Conservation (phyloP, 2,797 vertebrate species). For the Erpetoichthys calabaricus region DNA sequence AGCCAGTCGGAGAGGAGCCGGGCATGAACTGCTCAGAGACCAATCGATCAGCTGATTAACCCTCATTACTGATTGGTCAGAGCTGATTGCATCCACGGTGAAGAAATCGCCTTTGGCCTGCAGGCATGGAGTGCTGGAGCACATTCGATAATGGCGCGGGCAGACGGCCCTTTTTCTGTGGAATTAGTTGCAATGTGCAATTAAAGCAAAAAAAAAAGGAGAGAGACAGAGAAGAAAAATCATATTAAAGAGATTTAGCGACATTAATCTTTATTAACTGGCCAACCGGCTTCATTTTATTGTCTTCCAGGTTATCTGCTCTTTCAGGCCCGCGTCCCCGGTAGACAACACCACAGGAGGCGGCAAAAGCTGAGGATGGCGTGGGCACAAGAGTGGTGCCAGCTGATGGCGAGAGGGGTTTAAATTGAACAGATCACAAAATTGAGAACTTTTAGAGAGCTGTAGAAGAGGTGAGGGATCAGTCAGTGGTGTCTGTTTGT, state of each 20-base stretch:
- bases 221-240: conserved; percentile 17
- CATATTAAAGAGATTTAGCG: conserved; percentile 19
- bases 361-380: no score
- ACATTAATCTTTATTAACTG: conserved; percentile 22
- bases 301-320: no score
- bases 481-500: no score
- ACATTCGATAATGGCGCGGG: conserved; percentile 44
- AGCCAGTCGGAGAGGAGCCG: conserved; percentile 57
- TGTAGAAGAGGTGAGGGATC: no score
- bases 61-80: conserved; percentile 74
- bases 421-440: no score
- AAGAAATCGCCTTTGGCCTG: conserved; percentile 59
- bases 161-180: conserved; percentile 18
- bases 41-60: conserved; percentile 80
- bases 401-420: no score
- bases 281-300: conserved; percentile 23
- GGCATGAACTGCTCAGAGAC: conserved; percentile 40
- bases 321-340: no score
- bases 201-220: conserved; percentile 14
- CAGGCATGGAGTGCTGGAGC: conserved; percentile 44
- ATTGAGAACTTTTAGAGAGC: no score
- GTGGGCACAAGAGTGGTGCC: no score
- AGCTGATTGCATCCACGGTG: conserved; percentile 67
- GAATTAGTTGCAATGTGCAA: conserved; percentile 19
- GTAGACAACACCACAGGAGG: no score